Evolutionary conservation across 2,888 invertebrate genomes (phyloP).

Genomic region (Diaprepes abbreviatus): DNA sequence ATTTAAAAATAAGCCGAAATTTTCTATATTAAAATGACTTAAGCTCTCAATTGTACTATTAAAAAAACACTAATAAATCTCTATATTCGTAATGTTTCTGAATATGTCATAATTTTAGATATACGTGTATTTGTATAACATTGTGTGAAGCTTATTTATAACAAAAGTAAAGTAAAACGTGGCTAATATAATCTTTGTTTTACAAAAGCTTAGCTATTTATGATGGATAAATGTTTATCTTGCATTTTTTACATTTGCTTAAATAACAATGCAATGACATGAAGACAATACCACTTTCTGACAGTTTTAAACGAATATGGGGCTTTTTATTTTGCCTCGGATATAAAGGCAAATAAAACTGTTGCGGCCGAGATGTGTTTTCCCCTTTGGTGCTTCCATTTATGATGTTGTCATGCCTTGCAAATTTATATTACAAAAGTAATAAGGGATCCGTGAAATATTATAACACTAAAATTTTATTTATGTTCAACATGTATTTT

Average conservation of each 20-base stretch:
- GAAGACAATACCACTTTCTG: background rate
- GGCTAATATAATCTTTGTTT: too few relatives aligned
- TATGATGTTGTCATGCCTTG: conserved; percentile 33
- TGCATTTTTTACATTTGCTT: too few relatives aligned
- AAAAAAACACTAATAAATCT: too few relatives aligned
- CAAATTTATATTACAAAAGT: conserved; percentile 40
- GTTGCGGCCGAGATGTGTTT: conserved; percentile 12
- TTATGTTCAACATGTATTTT: conserved; percentile 36
- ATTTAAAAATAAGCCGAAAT: too few relatives aligned
- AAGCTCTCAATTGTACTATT: too few relatives aligned
- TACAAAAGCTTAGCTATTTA: too few relatives aligned
- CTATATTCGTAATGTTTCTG: too few relatives aligned
- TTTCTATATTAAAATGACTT: too few relatives aligned
- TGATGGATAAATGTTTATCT: too few relatives aligned
- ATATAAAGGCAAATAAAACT: conserved; percentile 13
- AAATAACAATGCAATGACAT: background rate
- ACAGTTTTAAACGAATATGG: background rate
- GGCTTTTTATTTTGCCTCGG: conserved; percentile 16
- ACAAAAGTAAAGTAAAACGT: too few relatives aligned
- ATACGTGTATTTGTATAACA: too few relatives aligned
- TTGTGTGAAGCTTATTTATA: background rate
- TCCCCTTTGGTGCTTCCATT: conserved; percentile 26
- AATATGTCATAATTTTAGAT: too few relatives aligned
- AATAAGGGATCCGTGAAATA: conserved; percentile 37
- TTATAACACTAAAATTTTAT: conserved; percentile 31